phyloP scores from a whole-genome alignment of 1,140 invertebrate species.

The Probaryconus sp. region DNA sequence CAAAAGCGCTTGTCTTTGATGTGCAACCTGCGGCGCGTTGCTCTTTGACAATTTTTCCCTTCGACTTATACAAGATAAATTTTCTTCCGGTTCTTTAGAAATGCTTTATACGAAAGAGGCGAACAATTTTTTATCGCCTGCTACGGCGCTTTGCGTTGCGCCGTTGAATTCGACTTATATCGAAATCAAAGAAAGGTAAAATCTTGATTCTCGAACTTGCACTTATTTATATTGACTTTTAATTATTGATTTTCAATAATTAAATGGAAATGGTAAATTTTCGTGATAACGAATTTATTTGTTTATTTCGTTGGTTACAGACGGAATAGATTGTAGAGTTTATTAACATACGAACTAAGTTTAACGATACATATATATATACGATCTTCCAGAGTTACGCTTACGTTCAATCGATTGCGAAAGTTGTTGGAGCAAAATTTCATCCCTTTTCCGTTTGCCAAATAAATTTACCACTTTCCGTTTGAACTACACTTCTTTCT shows the following conservation, averaged over 20 bases:
- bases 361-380: not conserved
- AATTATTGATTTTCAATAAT: too few species aligned
- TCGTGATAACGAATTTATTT: too few species aligned
- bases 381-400: not conserved
- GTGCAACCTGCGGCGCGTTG: conserved; percentile 8
- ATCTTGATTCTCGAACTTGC: conserved; percentile 2
- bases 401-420: conserved; percentile 1
- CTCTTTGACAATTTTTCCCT: conserved; percentile 30
- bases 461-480: not conserved
- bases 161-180: conserved; percentile 20
- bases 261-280: not conserved
- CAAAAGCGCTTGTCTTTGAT: conserved; percentile 26
- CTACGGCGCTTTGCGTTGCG: not conserved
- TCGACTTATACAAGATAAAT: conserved; percentile 28
- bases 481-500: not conserved
- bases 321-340: not conserved
- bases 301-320: too few species aligned
- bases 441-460: not conserved
- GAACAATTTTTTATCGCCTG: conserved; percentile 21
- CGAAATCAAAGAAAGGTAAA: conserved; percentile 13
- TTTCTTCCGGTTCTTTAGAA: conserved; percentile 25
- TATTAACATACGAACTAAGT: not conserved
- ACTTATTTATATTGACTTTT: not conserved
- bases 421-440: not conserved
- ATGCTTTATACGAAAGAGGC: conserved; percentile 8